phyloP scores from a whole-genome alignment of 2,797 vertebrate genomes.

The Thamnophis elegans region DNA sequence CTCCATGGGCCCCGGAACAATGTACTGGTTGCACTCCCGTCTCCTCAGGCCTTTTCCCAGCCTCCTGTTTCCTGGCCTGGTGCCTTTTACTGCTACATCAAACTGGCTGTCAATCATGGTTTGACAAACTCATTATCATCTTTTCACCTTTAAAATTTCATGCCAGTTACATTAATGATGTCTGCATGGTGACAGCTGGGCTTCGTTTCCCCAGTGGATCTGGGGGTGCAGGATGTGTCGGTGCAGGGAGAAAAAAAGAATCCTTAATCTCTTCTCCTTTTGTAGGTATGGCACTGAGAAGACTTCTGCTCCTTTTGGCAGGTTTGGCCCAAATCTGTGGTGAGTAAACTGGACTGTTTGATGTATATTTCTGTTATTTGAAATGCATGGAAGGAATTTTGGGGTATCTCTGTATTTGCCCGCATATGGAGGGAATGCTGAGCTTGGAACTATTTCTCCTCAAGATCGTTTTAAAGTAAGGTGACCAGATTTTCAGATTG shows the following conservation, averaged over 20 bases:
- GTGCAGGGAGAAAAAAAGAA: not conserved
- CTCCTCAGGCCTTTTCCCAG: not conserved
- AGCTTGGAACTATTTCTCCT: too few relatives aligned
- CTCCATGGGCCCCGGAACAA: too few relatives aligned
- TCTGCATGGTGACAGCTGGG: not conserved
- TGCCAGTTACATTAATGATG: not conserved
- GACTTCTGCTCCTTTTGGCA: not conserved
- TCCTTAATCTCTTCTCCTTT: not conserved
- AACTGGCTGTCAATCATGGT: not conserved
- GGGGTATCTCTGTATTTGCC: too few relatives aligned
- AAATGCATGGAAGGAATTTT: too few relatives aligned
- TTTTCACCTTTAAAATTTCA: not conserved
- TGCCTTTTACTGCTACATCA: not conserved
- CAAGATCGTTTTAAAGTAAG: too few relatives aligned
- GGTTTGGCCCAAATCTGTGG: not conserved
- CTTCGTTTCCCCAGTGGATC: too few relatives aligned
- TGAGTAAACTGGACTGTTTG: not conserved
- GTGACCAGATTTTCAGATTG: too few relatives aligned
- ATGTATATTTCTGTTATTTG: not conserved
- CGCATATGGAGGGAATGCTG: too few relatives aligned
- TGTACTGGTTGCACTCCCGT: too few relatives aligned
- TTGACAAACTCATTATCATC: not conserved
- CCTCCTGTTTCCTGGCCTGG: not conserved
- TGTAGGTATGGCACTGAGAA: not conserved
- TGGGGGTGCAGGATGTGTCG: not conserved